phyloP scores from a whole-genome alignment of 2,113 vertebrate genomes.

The Salvelinus sp. region DNA sequence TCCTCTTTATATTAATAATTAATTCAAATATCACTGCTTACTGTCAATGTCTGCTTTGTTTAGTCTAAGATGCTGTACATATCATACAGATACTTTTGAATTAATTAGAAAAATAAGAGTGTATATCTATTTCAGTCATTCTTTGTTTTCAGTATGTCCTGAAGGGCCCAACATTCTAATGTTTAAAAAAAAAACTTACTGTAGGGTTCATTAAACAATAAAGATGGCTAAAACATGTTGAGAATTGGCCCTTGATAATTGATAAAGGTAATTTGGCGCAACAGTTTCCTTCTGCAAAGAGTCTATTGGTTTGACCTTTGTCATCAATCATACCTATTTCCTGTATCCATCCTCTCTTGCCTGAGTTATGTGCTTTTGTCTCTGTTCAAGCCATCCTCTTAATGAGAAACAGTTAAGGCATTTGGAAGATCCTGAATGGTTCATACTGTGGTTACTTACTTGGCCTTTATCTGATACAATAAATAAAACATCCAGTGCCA shows the following conservation, averaged over 20 bases:
- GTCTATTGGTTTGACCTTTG: background rate
- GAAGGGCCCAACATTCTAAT: too few relatives aligned
- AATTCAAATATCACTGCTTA: too few relatives aligned
- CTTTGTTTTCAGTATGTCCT: background rate
- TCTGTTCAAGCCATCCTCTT: background rate
- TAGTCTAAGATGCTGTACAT: background rate
- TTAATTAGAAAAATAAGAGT: background rate
- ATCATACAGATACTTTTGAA: background rate
- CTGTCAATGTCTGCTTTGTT: background rate
- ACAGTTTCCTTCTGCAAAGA: background rate
- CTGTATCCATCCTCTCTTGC: background rate
- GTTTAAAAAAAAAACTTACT: too few relatives aligned
- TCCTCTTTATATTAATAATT: background rate
- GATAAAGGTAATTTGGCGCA: background rate
- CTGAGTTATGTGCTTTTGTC: conserved; percentile 10
- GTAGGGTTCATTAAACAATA: too few relatives aligned
- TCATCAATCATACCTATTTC: conserved; percentile 12
- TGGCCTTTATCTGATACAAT: background rate
- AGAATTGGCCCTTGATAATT: too few relatives aligned
- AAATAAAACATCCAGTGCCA: background rate
- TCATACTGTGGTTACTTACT: background rate
- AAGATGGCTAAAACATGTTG: too few relatives aligned
- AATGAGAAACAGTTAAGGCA: conserved; percentile 10
- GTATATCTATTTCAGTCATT: background rate
- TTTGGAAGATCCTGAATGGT: background rate